Percentiles rank a stretch among this genome's conserved stretches.
Conservation (phyloP, 1,140 invertebrate species). For the Tetraneura akinire region DNA sequence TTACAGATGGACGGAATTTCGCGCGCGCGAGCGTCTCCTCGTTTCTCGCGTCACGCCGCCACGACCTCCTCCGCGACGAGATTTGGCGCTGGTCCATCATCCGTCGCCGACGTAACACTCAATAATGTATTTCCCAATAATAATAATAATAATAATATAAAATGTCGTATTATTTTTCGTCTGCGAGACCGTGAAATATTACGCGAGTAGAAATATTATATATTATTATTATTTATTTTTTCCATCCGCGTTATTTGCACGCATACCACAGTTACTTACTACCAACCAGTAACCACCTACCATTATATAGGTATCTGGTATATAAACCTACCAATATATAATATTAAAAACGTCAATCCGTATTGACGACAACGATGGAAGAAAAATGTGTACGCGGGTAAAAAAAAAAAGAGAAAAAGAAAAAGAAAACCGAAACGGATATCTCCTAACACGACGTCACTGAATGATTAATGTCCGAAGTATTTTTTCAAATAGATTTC, state of each 20-base stretch:
- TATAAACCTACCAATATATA: too few species aligned
- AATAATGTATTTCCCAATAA: neutral
- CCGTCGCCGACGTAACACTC: neutral
- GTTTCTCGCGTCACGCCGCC: constrained; percentile 20
- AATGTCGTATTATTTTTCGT: neutral
- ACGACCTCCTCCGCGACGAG: neutral
- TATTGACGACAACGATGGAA: neutral
- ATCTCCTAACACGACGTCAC: neutral
- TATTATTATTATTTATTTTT: neutral
- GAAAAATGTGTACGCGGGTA: neutral
- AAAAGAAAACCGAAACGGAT: neutral
- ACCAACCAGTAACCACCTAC: too few species aligned
- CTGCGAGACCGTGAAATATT: neutral
- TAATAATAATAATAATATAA: too few species aligned
- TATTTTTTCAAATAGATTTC: constrained; percentile 25
- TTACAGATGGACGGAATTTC: constrained; percentile 30
- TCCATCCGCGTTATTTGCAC: neutral
- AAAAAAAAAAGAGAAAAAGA: too few species aligned
- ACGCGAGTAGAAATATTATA: neutral
- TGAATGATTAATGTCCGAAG: constrained; percentile 25
- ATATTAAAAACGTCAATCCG: constrained; percentile 4
- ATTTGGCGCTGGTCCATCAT: constrained; percentile 31
- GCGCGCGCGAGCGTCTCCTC: neutral
- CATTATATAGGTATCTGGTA: too few species aligned
- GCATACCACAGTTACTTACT: neutral